These are phyloP conservation scores for Phaethon lepturus DNA, from an alignment of 2,113 vertebrate genomes.

Conservation along the genomic window DNA sequence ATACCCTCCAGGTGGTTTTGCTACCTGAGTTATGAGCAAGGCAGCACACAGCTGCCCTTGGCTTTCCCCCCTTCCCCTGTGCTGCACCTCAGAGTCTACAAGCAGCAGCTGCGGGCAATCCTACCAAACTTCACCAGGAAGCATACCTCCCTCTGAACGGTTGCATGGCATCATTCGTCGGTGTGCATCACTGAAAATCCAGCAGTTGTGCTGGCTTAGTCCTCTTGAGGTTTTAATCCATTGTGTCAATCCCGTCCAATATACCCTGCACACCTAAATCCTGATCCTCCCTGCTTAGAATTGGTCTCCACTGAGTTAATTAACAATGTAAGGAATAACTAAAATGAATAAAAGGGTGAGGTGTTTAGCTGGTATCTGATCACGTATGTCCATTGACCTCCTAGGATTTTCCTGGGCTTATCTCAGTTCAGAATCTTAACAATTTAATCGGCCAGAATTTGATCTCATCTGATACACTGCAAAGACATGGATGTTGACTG, in stretches of 20 bases:
- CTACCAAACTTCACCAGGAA: not conserved
- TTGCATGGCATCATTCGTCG: not conserved
- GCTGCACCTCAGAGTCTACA: not conserved
- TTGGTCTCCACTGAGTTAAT: not conserved
- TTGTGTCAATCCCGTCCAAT: not conserved
- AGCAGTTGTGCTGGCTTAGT: not conserved
- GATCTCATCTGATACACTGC: not conserved
- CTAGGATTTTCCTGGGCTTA: not conserved
- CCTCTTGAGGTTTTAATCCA: not conserved
- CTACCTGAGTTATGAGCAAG: not conserved
- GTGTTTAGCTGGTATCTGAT: not conserved
- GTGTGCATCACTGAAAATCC: not conserved
- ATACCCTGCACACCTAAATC: too few relatives aligned
- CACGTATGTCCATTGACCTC: not conserved
- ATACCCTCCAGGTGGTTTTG: not conserved
- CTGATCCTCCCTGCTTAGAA: rapidly evolving
- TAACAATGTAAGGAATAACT: not conserved
- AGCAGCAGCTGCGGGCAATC: not conserved
- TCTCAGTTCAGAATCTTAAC: not conserved
- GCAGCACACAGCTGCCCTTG: not conserved
- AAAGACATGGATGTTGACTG: not conserved
- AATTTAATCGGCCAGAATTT: not conserved
- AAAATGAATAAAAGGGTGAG: not conserved
- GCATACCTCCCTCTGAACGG: not conserved
- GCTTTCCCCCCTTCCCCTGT: not conserved